Evolutionary conservation across 2,113 vertebrate genomes (phyloP).

Genomic region (Gymnorhina tibicen): DNA sequence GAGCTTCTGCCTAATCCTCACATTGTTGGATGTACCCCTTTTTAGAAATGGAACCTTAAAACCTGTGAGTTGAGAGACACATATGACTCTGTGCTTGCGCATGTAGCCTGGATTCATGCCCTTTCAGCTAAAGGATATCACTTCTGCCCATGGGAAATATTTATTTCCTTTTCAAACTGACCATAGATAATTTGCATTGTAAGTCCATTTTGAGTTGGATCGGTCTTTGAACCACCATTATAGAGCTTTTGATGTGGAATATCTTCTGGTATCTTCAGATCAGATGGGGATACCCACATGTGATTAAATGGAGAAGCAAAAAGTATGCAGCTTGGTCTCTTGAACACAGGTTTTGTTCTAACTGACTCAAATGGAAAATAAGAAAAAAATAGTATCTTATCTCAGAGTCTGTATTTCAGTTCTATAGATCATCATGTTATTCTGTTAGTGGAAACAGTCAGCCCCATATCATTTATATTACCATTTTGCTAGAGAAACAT

Average conservation of each 20-base stretch:
- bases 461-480: not conserved
- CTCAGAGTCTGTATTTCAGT: slow-evolving; percentile 20
- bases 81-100: not conserved
- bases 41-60: not conserved
- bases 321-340: not conserved
- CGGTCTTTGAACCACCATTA: not conserved
- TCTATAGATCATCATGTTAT: not conserved
- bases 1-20: not conserved
- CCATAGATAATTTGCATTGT: not conserved
- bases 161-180: not conserved
- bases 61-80: not conserved
- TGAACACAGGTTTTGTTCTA: not conserved
- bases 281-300: not conserved
- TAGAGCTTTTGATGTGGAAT: not conserved
- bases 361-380: slow-evolving; percentile 48
- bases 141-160: not conserved
- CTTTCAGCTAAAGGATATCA: not conserved
- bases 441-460: slow-evolving; percentile 42
- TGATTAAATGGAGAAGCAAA: not conserved
- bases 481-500: slow-evolving; percentile 17
- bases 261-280: not conserved
- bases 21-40: not conserved
- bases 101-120: not conserved
- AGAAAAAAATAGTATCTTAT: not conserved
- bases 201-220: not conserved